phyloP scores from a whole-genome alignment of 2,888 invertebrate species.

The Tetragnatha montana region DNA sequence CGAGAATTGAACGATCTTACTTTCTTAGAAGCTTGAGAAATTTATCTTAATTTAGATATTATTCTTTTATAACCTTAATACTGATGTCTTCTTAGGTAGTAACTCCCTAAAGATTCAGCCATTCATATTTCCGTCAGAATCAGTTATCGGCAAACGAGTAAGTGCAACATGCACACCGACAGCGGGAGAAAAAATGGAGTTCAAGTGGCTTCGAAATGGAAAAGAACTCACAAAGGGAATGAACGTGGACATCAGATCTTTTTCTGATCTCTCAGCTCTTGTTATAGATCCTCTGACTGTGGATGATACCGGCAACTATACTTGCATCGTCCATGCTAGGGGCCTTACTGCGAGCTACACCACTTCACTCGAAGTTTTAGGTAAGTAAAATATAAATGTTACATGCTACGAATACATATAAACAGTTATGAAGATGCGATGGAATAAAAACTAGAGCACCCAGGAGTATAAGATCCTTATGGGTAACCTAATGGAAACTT shows the following conservation, averaged over 20 bases:
- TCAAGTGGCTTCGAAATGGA: constrained; percentile 61
- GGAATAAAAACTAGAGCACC: too few species aligned
- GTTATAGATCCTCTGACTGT: constrained; percentile 51
- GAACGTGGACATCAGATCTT: constrained; percentile 42
- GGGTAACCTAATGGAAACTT: not conserved
- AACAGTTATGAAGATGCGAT: too few species aligned
- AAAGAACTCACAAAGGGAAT: constrained; percentile 29
- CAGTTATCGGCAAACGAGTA: constrained; percentile 31
- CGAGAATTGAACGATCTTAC: too few species aligned
- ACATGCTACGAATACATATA: too few species aligned
- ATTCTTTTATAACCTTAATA: too few species aligned
- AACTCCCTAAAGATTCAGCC: constrained; percentile 31
- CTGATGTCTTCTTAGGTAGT: not conserved
- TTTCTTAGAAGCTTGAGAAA: too few species aligned
- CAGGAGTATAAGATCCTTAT: not conserved
- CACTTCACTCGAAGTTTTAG: constrained; percentile 47
- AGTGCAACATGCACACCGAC: constrained; percentile 44
- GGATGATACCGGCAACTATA: constrained; percentile 65
- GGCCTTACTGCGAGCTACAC: constrained; percentile 51
- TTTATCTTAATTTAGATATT: too few species aligned
- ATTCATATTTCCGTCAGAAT: constrained; percentile 43
- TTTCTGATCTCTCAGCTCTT: constrained; percentile 44
- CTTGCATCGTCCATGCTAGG: constrained; percentile 63
- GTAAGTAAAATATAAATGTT: constrained; percentile 54
- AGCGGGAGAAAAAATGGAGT: constrained; percentile 55